phyloP scores from a whole-genome alignment of 2,797 vertebrate genomes.

The Arrhamphus sclerolepis region DNA sequence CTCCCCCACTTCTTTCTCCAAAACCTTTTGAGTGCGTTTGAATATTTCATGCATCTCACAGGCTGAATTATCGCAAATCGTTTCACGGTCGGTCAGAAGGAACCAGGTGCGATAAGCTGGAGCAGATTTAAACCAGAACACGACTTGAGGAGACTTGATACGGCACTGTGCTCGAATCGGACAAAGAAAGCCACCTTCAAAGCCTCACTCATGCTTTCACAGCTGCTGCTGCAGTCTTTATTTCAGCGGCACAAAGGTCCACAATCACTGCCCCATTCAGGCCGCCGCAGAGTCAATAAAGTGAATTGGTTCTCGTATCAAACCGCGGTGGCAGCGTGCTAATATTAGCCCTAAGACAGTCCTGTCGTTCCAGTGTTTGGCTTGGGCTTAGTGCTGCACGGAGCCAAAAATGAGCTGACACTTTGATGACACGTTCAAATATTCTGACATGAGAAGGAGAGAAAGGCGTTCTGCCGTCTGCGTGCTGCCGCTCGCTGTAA shows the following conservation, averaged over 20 bases:
- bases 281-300: constrained; percentile 44
- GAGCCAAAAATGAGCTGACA: constrained; percentile 51
- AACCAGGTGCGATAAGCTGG: background rate
- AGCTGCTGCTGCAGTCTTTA: background rate
- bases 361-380: constrained; percentile 45
- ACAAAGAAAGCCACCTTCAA: constrained; percentile 6
- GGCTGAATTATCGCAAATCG: too few species aligned
- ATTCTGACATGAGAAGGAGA: constrained; percentile 48
- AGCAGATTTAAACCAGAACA: constrained; percentile 8
- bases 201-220: constrained; percentile 8
- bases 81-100: constrained; percentile 10
- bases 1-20: too few species aligned
- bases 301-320: constrained; percentile 27
- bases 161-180: constrained; percentile 2
- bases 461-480: constrained; percentile 44
- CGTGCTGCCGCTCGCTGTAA: constrained; percentile 39
- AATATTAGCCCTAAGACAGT: constrained; percentile 54
- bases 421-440: constrained; percentile 61
- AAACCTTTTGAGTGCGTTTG: too few species aligned
- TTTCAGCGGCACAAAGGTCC: constrained; percentile 41
- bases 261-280: constrained; percentile 27
- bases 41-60: too few species aligned
- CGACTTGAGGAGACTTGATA: too few species aligned
- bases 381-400: constrained; percentile 24
- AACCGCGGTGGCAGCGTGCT: constrained; percentile 34